phyloP scores from a whole-genome alignment of 2,797 vertebrate species.

The Neosalanx taihuensis region DNA sequence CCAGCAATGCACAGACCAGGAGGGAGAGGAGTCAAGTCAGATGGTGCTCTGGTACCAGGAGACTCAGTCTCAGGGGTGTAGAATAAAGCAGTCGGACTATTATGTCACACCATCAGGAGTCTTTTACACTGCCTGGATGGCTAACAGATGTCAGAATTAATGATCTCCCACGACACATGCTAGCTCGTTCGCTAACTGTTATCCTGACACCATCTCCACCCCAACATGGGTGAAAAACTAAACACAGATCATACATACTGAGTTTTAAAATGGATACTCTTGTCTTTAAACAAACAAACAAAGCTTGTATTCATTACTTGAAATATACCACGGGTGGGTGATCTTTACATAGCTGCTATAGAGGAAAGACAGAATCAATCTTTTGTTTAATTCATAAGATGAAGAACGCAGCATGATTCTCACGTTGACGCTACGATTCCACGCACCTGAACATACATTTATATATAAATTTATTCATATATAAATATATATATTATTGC shows the following conservation, averaged over 20 bases:
- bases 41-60: too few relatives aligned
- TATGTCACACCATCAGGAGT: slow-evolving; percentile 60
- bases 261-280: not conserved
- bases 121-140: slow-evolving; percentile 53
- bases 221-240: not conserved
- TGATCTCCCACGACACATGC: slow-evolving; percentile 11
- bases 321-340: not conserved
- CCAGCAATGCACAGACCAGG: not conserved
- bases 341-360: not conserved
- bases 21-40: not conserved
- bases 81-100: slow-evolving; percentile 45
- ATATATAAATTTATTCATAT: slow-evolving; percentile 29
- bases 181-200: slow-evolving; percentile 6
- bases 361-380: slow-evolving; percentile 24
- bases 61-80: too few relatives aligned
- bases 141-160: slow-evolving; percentile 57
- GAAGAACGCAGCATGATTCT: slow-evolving; percentile 10
- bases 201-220: not conserved
- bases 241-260: not conserved
- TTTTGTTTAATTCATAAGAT: slow-evolving; percentile 34
- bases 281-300: not conserved
- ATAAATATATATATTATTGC: not conserved
- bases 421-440: slow-evolving; percentile 31
- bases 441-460: slow-evolving; percentile 49
- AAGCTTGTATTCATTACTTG: not conserved